Evolutionary conservation across 2,113 vertebrate genomes (phyloP).

Genomic region (Ceyx melanurus): DNA sequence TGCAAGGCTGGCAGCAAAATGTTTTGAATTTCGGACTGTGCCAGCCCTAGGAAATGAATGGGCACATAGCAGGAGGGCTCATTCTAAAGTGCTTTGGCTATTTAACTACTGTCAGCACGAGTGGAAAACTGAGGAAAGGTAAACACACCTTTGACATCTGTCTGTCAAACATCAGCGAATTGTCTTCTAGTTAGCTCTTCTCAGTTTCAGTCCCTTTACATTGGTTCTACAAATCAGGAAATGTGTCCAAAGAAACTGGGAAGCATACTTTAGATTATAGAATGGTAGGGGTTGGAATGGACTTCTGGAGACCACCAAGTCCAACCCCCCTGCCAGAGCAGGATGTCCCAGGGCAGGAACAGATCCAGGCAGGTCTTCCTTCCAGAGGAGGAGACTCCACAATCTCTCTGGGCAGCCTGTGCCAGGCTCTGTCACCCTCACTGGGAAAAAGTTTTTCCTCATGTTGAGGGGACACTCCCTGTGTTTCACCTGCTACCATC

Average conservation of each 20-base stretch:
- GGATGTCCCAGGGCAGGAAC: too few relatives aligned
- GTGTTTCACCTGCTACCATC: too few relatives aligned
- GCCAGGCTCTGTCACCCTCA: too few relatives aligned
- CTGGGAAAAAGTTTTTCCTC: too few relatives aligned
- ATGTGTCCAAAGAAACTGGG: background rate
- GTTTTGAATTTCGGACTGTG: background rate
- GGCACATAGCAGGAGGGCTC: background rate
- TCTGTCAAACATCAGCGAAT: background rate
- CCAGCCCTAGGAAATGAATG: fast-evolving
- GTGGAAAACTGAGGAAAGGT: background rate
- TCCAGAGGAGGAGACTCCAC: too few relatives aligned
- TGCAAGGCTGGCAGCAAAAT: background rate
- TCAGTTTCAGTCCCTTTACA: background rate
- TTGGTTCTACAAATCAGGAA: background rate
- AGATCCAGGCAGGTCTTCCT: too few relatives aligned
- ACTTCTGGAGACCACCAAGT: too few relatives aligned
- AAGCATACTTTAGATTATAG: background rate
- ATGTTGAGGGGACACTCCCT: too few relatives aligned
- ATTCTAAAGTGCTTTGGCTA: background rate
- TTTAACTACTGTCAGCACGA: background rate
- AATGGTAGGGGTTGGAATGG: too few relatives aligned
- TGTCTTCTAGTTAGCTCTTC: background rate
- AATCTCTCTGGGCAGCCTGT: too few relatives aligned
- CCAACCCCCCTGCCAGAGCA: too few relatives aligned
- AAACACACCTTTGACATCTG: background rate